A percentile compares a stretch with the other conserved stretches of the same genome.
These are phyloP conservation scores for Halichondria panicea DNA, from an alignment of 37 sponge, comb jelly and placozoan species.

Conservation along the genomic window DNA sequence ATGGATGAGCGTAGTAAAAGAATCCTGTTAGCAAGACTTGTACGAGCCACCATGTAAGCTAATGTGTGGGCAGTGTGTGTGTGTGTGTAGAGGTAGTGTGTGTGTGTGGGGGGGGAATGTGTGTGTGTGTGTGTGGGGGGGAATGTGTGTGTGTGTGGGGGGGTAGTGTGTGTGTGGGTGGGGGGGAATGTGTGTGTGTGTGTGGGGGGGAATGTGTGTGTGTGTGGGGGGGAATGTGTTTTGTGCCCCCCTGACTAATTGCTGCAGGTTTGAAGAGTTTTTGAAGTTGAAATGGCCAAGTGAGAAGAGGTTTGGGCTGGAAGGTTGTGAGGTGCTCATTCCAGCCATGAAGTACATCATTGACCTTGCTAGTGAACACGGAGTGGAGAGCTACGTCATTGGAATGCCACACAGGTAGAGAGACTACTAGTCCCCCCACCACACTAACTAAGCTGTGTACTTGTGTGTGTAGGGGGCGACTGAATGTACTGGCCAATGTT, in stretches of 20 bases:
- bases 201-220: too few species aligned
- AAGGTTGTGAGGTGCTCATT: conserved; percentile 96
- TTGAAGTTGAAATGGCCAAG: conserved; percentile 91
- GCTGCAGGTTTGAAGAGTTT: conserved; percentile 89
- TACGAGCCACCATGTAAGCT: conserved; percentile 70
- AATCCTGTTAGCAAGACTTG: conserved; percentile 64
- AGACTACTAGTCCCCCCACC: too few species aligned
- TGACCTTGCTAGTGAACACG: conserved; percentile 61
- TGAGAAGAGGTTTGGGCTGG: conserved; percentile 97
- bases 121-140: background rate
- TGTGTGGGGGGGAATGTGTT: background rate
- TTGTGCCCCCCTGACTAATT: conserved; percentile 17
- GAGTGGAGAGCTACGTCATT: conserved; percentile 87
- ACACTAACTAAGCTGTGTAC: too few species aligned
- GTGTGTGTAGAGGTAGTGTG: too few species aligned
- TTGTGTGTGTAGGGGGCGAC: conserved; percentile 67
- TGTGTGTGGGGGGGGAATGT: too few species aligned
- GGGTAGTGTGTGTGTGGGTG: too few species aligned
- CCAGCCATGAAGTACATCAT: conserved; percentile 96
- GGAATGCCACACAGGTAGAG: conserved; percentile 96
- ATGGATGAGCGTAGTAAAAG: conserved; percentile 65
- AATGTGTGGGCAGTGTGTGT: too few species aligned
- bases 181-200: too few species aligned
- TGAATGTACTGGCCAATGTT: conserved; percentile 97
- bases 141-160: too few species aligned